Conservation (phyloP, 1,140 invertebrate species). For the Acromyrmex echinatior region DNA sequence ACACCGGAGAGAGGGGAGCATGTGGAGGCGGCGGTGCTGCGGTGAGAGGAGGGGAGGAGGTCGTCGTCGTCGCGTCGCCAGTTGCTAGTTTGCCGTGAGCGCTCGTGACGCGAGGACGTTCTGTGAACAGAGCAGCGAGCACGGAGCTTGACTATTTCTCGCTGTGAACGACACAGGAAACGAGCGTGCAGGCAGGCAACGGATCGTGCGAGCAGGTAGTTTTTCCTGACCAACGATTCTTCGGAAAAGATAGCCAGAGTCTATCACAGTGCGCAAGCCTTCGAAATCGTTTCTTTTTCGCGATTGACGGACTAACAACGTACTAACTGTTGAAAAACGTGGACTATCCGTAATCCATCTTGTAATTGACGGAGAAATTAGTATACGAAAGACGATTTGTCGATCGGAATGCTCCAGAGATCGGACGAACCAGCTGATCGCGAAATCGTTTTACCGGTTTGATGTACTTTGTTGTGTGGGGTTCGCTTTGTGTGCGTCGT, state of each 20-base stretch:
- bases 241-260: not conserved
- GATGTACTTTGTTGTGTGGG: conserved; percentile 53
- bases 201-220: conserved; percentile 3
- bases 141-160: conserved; percentile 49
- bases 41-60: conserved; percentile 75
- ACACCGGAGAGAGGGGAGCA: conserved; percentile 37
- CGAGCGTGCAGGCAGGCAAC: conserved; percentile 16
- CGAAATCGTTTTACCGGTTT: conserved; percentile 63
- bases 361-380: not conserved
- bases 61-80: conserved; percentile 85
- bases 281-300: not conserved
- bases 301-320: not conserved
- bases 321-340: conserved; percentile 36
- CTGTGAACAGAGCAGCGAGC: conserved; percentile 69
- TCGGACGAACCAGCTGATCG: conserved; percentile 70
- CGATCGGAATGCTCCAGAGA: conserved; percentile 29
- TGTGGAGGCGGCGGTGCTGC: conserved; percentile 80
- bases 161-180: conserved; percentile 44
- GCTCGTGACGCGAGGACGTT: conserved; percentile 83
- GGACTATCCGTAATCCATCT: not conserved
- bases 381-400: not conserved
- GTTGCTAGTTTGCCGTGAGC: conserved; percentile 86
- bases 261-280: not conserved
- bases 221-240: not conserved
- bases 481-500: conserved; percentile 20